Evolutionary conservation across 2,113 vertebrate genomes (phyloP).

Genomic region (Sinosuthora webbiana): DNA sequence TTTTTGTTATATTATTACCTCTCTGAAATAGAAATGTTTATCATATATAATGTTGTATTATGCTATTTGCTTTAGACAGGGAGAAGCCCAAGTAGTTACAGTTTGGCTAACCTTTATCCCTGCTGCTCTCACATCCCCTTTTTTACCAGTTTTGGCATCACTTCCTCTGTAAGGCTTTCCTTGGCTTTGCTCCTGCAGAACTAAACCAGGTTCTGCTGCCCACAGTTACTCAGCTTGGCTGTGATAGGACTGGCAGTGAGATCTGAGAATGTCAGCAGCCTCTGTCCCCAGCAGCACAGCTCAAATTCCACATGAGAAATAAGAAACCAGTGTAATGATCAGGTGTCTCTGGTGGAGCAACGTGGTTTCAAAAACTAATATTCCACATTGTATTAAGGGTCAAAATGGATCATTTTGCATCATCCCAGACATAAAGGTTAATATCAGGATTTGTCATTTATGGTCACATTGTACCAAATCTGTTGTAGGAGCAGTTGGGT

Average conservation of each 20-base stretch:
- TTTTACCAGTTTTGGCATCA: not conserved
- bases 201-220: not conserved
- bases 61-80: not conserved
- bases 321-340: rapidly evolving
- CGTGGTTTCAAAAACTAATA: not conserved
- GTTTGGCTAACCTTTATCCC: not conserved
- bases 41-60: not conserved
- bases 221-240: not conserved
- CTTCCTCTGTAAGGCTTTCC: not conserved
- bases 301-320: not conserved
- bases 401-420: not conserved
- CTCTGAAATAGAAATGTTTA: not conserved
- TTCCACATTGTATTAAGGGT: not conserved
- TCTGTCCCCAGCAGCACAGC: not conserved
- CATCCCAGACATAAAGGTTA: not conserved
- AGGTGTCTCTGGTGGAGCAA: not conserved
- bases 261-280: not conserved
- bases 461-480: not conserved
- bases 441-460: not conserved
- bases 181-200: not conserved
- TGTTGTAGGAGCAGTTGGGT: not conserved
- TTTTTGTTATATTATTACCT: not conserved
- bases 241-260: rapidly evolving
- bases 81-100: not conserved
- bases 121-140: not conserved